These are phyloP conservation scores for Cosmia pyralina DNA, from an alignment of 2,888 invertebrate genomes.

Conservation along the genomic window DNA sequence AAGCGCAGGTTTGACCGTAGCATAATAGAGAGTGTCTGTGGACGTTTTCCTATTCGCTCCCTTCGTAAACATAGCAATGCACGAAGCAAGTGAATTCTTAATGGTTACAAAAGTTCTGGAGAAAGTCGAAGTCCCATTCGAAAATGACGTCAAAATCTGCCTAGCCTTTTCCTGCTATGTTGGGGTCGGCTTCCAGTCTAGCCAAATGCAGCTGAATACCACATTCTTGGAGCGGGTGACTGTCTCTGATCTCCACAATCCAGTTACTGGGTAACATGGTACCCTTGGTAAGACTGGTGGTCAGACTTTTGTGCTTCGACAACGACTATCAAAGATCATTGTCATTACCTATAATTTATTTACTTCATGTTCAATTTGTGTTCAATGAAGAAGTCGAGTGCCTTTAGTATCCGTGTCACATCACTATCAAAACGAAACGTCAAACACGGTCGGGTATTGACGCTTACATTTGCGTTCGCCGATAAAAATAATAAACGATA, in stretches of 20 bases:
- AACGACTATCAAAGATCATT: not conserved
- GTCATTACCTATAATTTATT: not conserved
- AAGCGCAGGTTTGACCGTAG: too few species aligned
- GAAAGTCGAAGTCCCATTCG: not conserved
- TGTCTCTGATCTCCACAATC: not conserved
- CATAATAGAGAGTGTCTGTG: not conserved
- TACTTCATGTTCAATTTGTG: not conserved
- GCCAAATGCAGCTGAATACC: not conserved
- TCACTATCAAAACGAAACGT: conserved; percentile 55
- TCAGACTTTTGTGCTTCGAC: not conserved
- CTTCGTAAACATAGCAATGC: not conserved
- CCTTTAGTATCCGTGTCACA: not conserved
- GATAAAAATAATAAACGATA: conserved; percentile 52
- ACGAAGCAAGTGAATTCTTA: not conserved
- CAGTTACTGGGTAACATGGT: not conserved
- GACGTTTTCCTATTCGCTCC: not conserved
- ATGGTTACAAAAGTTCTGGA: not conserved
- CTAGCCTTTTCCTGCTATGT: not conserved
- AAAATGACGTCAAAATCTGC: not conserved
- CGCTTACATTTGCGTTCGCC: conserved; percentile 50
- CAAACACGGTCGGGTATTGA: conserved; percentile 62
- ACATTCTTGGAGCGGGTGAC: too few species aligned
- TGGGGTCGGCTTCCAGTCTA: not conserved
- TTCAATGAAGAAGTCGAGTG: not conserved
- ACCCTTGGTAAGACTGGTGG: not conserved